A percentile compares a stretch with the other conserved stretches of the same genome.
phyloP scores from a whole-genome alignment of 2,888 invertebrate genomes.

The Trissonchulus latispiculum region DNA sequence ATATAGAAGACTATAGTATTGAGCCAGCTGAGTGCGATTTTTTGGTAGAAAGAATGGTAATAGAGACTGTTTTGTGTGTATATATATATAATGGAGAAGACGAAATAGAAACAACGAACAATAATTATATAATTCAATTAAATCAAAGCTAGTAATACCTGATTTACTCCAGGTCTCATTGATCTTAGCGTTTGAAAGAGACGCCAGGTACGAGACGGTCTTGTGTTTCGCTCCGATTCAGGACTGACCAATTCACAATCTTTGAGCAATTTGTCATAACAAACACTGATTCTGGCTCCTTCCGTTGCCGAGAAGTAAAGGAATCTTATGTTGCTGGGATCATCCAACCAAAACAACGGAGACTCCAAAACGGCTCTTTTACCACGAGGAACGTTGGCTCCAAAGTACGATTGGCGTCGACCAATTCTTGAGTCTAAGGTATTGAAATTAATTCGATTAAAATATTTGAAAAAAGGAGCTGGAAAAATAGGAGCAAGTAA shows the following conservation, averaged over 20 bases:
- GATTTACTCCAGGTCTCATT: background rate
- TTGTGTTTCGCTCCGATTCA: background rate
- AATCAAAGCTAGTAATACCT: no score
- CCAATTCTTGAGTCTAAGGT: background rate
- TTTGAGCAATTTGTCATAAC: background rate
- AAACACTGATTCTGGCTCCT: background rate
- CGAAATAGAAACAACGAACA: no score
- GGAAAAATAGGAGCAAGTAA: no score
- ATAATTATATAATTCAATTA: no score
- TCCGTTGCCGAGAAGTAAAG: background rate
- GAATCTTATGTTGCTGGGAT: background rate
- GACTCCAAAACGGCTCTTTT: background rate
- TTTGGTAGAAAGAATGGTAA: no score
- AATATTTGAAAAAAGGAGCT: no score
- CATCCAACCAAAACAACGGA: background rate
- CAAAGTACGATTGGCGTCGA: background rate
- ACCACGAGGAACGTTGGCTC: background rate
- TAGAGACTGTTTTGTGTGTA: no score
- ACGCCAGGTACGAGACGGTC: background rate
- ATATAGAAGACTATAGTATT: no score
- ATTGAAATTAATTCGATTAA: no score
- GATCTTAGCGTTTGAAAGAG: background rate
- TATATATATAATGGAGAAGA: no score
- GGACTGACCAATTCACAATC: background rate
- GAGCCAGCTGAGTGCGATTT: no score